phyloP scores from a whole-genome alignment of 1,140 invertebrate genomes.

The Drosophila punjabiensis region DNA sequence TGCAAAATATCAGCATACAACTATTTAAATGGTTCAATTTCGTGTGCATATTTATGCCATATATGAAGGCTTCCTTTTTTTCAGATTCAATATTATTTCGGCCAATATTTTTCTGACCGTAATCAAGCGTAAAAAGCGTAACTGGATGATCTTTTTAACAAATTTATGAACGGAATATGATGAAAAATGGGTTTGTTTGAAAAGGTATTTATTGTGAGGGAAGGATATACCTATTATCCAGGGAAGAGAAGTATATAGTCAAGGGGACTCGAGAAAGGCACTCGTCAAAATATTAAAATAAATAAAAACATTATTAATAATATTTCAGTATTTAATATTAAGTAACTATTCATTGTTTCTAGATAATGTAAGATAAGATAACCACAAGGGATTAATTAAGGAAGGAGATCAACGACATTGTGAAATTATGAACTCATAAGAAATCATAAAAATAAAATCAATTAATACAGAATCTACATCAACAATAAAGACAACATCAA shows the following conservation, averaged over 20 bases:
- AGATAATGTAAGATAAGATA: no score
- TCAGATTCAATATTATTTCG: conserved; percentile 31
- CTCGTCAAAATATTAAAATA: no score
- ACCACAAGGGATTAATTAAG: no score
- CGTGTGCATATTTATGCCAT: conserved; percentile 14
- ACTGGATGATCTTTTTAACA: conserved; percentile 6
- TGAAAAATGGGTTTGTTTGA: background rate
- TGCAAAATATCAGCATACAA: conserved; percentile 35
- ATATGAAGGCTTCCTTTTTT: conserved; percentile 11
- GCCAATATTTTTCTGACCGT: conserved; percentile 29
- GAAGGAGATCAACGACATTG: no score
- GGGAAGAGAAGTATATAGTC: background rate
- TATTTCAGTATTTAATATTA: no score
- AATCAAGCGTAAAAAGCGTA: conserved; percentile 27
- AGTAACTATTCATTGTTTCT: no score
- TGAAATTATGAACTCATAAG: no score
- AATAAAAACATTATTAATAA: no score
- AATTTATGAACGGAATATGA: background rate
- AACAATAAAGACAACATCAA: fast-evolving
- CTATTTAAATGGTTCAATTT: conserved; percentile 48
- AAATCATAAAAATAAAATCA: no score
- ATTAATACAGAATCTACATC: no score
- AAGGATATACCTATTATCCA: no score
- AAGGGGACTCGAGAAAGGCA: background rate
- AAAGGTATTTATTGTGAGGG: background rate